Percentiles rank a stretch among this genome's conserved stretches.
These are phyloP conservation scores for Dufourea novaeangliae DNA, from an alignment of 1,140 invertebrate genomes.

Conservation along the genomic window DNA sequence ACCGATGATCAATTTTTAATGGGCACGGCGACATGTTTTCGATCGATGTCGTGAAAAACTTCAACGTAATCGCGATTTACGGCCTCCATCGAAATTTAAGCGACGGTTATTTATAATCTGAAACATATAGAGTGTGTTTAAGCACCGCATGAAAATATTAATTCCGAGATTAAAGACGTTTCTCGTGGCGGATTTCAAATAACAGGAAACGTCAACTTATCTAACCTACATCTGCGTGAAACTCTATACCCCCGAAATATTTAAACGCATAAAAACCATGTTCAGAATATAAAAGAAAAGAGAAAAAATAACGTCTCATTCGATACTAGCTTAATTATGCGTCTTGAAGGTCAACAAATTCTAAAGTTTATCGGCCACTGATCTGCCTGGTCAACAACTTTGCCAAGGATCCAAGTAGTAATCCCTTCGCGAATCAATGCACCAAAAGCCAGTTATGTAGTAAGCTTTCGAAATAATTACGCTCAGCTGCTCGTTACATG, in stretches of 20 bases:
- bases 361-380: neutral
- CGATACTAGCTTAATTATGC: neutral
- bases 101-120: neutral
- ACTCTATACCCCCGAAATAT: no score
- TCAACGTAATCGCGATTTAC: slow-evolving; percentile 4
- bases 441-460: no score
- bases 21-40: neutral
- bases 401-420: neutral
- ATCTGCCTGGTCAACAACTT: neutral
- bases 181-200: no score
- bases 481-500: neutral
- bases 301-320: neutral
- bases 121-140: neutral
- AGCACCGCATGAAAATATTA: neutral
- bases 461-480: slow-evolving; percentile 41
- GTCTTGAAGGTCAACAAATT: neutral
- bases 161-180: no score
- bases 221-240: neutral
- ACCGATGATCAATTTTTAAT: slow-evolving; percentile 31
- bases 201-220: neutral
- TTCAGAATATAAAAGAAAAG: no score
- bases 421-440: slow-evolving; percentile 2
- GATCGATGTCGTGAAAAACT: neutral
- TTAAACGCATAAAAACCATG: no score
- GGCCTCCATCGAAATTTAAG: neutral